Base-by-base conservation (phyloP, 2,888 invertebrate species). In the Catocala nupta region DNA sequence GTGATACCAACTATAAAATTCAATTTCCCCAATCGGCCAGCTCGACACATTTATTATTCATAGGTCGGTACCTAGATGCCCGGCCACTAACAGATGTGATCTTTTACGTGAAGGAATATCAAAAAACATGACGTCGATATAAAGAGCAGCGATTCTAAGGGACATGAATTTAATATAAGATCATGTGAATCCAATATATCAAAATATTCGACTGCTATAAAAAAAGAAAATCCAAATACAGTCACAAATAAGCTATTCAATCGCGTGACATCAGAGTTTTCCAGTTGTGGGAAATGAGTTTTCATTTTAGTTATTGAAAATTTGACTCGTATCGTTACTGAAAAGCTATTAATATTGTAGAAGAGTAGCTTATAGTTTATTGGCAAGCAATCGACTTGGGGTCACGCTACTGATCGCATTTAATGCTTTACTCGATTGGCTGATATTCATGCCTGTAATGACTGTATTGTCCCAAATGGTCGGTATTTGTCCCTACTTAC, bases 1-100 rank as follows among this genome's bases (percentile, higher is more conserved):
- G 93, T 93, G 93, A 92, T 93, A 87, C 90, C 85, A 93, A 90
- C 92, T 94, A 93, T 93, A 93, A 94, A 94, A 94, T 94, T 94
- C 93, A 93, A 94, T 94, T 94, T 94, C 93, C 94, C 91, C 93
- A 92, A 93, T 92, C 92, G 93, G 91, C 90, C 83, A 88, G 88
- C 90, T 87, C 91, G 90, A 84, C 90, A 89, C 92, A 93, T 94
- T 94, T 93, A 93, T 93, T 94, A 94, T 94, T 94, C 93, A 94
- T 93, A 91, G 93, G 85, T 84, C 89, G 89, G 88, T 89, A 91
- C 90, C 88, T 90, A 89, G 89, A 88, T 86, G 90, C 90, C 86
- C 90, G 89, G 91, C 91, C 92, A 89, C 90, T 93, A 92, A 90
- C 92, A 93, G 92, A 93, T 93, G 91, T 88, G 90, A 93, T 93